Base-by-base conservation (phyloP, 2,888 invertebrate genomes). In the Poecilobothrus nobilitatus region DNA sequence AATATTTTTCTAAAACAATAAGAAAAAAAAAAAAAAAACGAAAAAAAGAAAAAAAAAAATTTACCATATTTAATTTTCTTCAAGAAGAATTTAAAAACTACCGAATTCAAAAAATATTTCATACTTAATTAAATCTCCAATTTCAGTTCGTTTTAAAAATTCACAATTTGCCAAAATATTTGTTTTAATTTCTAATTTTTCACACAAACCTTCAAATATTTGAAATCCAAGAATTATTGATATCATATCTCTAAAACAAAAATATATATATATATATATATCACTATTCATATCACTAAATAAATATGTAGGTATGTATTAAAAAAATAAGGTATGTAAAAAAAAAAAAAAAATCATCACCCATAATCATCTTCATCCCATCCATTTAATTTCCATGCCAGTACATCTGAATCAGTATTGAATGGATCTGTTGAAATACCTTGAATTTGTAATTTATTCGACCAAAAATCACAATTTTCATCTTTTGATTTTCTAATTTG, bases 141-240 rank as follows among this genome's bases (percentile, higher is more conserved):
- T 37, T 37, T 33, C 6, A 22, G 10, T 18, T n/a, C 33, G 18
- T 2, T 18, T 20, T 2, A 34, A 65, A 65, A 65, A 65, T n/a
- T 65, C 37, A 65, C 65, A 65, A 65, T 34, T 33, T 22, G 37
- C n/a, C 15, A 65, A 20, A 10, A 20, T 20, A 20, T 20, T 20
- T 22, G n/a, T 65, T 20, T 37, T 65, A 2, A 10, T 34, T 9
- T 37, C 37, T 9, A 20, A n/a, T 37, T 20, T 15, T 65, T 65
- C 33, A 37, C 65, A 65, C n/a, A 65, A 37, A 20, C 33, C 37
- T 65, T 65, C 65, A 65, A n/a, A 65, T 33, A 65, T 65, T 65
- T 65, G 65, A 65, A 37, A 65, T 5, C 65, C 37, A 9, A 65
- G 15, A 20, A 65, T 37, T 4, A 37, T 20, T 10, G 65, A 34